Evolutionary conservation across 2,113 vertebrate genomes (phyloP).

Genomic region (Pluvianellus socialis): DNA sequence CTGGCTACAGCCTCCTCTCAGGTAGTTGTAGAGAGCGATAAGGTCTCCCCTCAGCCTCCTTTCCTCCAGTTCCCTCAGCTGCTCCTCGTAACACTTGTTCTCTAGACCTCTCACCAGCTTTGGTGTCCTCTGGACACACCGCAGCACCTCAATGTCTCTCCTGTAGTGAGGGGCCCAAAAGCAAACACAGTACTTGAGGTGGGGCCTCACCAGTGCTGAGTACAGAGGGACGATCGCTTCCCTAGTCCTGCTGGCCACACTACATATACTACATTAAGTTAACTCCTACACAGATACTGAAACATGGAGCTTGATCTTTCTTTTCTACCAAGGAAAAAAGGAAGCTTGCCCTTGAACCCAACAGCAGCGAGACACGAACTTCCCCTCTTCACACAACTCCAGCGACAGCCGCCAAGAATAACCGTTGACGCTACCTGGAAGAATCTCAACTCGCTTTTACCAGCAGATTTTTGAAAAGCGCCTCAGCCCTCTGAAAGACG

Average conservation of each 20-base stretch:
- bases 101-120: background rate
- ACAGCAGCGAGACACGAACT: background rate
- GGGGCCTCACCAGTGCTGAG: background rate
- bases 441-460: background rate
- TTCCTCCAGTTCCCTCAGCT: background rate
- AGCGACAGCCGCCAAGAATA: no score
- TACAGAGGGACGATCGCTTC: background rate
- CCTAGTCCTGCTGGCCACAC: background rate
- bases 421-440: background rate
- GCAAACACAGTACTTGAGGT: background rate
- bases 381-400: no score
- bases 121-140: background rate
- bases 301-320: background rate
- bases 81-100: background rate
- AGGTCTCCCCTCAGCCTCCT: background rate
- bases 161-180: background rate
- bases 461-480: no score
- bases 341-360: background rate
- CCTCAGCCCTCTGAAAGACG: no score
- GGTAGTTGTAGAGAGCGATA: background rate
- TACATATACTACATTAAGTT: no score
- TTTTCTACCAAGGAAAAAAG: background rate
- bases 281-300: background rate
- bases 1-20: background rate
- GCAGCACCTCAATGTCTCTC: background rate